Evolutionary conservation across 2,888 invertebrate genomes (phyloP), one percentile per base, ranked within the genome.

Genomic region (Ceriagrion tenellum): DNA sequence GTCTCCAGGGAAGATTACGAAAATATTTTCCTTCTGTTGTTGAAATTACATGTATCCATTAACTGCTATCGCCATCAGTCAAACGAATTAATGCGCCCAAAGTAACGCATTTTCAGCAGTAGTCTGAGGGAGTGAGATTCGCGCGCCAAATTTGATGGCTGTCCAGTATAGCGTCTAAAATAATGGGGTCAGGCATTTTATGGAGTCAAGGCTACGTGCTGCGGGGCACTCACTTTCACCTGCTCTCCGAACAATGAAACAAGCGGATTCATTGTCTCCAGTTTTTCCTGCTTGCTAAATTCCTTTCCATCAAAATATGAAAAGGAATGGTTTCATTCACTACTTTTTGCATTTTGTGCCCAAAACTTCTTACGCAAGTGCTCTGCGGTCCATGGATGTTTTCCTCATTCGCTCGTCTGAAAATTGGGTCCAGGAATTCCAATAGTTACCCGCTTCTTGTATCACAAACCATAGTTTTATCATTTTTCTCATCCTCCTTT

Each of bases 121-220:
- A 6, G 26, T 81, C 13, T 16, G 18, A 81, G 13, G 74, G 10
- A 47, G 3, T 18, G 47, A 23, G 69, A 74, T 69, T 47, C 93
- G 69, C 93, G 12, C 47, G 93, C 93, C n/a, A 69, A 93, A 47
- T 59, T 69, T 93, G 47, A n/a, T 69, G 47, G 69, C 93, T n/a
- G 26, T 55, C 35, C 35, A 18, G 35, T 35, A n/a, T 20, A 35
- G 47, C 93, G 69, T 47, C 47, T 93, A 47, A 93, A 69, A 69
- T 93, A 93, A 93, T 74, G 93, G 69, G 93, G 93, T 93, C 74
- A 74, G 93, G 93, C 93, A 93, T 93, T 93, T 93, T 23, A 93
- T 93, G 74, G 74, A 93, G 93, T 93, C 93, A 93, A 93, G 93
- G 93, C 93, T 93, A 74, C 74, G 93, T 93, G n/a, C 93, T 69